A percentile compares a stretch with the other conserved stretches of the same genome.
Evolutionary conservation across 2,113 vertebrate genomes (phyloP).

Genomic region (Corvus cornix): DNA sequence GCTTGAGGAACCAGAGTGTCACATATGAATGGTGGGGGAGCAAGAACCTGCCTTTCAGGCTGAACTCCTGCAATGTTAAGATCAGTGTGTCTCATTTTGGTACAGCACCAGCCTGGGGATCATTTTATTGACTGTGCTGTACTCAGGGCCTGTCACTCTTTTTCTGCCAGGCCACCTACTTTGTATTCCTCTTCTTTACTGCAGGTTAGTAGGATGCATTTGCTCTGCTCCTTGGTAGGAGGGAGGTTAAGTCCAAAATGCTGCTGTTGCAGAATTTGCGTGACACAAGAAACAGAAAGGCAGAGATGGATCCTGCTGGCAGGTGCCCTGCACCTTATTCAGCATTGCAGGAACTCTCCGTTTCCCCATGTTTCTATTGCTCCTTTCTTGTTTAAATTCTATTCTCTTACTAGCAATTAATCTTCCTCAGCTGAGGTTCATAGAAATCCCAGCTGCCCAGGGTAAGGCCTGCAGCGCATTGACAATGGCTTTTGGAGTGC

Average conservation of each 20-base stretch:
- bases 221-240: background rate
- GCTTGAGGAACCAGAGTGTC: background rate
- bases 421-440: background rate
- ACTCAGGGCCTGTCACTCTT: background rate
- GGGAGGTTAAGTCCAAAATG: background rate
- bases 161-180: background rate
- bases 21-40: background rate
- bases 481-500: background rate
- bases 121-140: background rate
- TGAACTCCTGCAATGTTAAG: background rate
- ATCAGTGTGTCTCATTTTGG: background rate
- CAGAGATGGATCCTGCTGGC: background rate
- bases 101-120: background rate
- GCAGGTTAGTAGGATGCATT: background rate
- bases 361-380: background rate
- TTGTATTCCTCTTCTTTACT: background rate
- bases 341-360: background rate
- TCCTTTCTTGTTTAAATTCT: background rate
- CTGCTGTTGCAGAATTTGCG: background rate
- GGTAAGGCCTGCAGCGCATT: no score
- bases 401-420: background rate
- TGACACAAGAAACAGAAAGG: background rate
- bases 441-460: background rate
- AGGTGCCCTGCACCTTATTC: background rate
- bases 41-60: background rate